Conservation (phyloP, 2,797 vertebrate genomes). For the Micrastur ruficollis region DNA sequence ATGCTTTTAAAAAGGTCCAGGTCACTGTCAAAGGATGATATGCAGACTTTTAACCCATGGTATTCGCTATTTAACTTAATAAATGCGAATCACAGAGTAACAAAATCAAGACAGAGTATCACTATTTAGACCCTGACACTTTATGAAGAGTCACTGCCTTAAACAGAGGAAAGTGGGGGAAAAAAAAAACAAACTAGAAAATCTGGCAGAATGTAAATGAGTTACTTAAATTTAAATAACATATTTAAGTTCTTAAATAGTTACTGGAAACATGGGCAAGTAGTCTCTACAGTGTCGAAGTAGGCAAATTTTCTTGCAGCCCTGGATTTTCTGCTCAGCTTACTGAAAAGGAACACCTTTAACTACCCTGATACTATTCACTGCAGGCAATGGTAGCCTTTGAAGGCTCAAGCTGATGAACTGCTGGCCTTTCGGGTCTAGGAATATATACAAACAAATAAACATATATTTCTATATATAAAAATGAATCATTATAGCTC, state of each 20-base stretch:
- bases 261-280: background rate
- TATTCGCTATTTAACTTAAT: background rate
- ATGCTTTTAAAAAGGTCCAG: slow-evolving; percentile 14
- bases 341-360: background rate
- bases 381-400: background rate
- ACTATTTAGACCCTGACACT: background rate
- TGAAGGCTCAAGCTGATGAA: background rate
- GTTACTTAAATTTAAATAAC: background rate
- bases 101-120: background rate
- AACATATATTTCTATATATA: background rate
- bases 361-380: background rate
- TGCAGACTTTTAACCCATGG: slow-evolving; percentile 2
- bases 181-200: background rate
- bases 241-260: background rate
- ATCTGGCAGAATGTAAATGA: background rate
- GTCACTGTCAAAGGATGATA: background rate
- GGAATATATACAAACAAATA: background rate
- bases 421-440: background rate
- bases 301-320: background rate
- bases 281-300: background rate
- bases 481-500: background rate
- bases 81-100: background rate
- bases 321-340: background rate
- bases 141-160: background rate
- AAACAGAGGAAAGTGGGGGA: background rate